phyloP scores from a whole-genome alignment of 2,888 invertebrate species.

The Drosophila pseudotakahashii region DNA sequence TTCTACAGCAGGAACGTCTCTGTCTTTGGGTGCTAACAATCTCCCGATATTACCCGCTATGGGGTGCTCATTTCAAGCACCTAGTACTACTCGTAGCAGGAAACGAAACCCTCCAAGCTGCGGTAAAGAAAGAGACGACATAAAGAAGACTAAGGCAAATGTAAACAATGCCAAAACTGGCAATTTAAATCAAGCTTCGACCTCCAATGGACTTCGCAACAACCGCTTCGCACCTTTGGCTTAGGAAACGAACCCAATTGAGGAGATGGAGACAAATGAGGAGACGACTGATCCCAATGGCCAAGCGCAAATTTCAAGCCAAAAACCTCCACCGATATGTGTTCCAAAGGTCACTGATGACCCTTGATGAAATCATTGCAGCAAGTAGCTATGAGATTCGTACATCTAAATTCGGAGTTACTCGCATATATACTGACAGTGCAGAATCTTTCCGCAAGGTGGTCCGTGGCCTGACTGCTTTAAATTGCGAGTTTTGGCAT shows the following conservation, averaged over 20 bases:
- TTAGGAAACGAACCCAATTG: not conserved
- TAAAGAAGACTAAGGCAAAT: no score
- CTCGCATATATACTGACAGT: no score
- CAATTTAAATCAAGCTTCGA: constrained; percentile 5
- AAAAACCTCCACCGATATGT: no score
- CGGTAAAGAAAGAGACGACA: not conserved
- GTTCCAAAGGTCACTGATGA: no score
- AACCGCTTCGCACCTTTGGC: constrained; percentile 10
- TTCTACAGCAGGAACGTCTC: not conserved
- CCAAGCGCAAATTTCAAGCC: no score
- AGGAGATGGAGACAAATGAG: constrained; percentile 5
- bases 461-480: no score
- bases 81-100: constrained; percentile 4
- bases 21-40: not conserved
- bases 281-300: not conserved
- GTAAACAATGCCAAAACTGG: constrained; percentile 1
- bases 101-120: constrained; percentile 2
- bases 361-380: no score
- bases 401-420: no score
- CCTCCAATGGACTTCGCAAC: constrained; percentile 5
- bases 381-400: no score
- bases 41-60: not conserved
- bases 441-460: no score
- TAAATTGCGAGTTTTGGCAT: not conserved
- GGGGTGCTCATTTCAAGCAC: constrained; percentile 2